Evolutionary conservation across 2,113 vertebrate species (phyloP).

Genomic region (Indri indri): DNA sequence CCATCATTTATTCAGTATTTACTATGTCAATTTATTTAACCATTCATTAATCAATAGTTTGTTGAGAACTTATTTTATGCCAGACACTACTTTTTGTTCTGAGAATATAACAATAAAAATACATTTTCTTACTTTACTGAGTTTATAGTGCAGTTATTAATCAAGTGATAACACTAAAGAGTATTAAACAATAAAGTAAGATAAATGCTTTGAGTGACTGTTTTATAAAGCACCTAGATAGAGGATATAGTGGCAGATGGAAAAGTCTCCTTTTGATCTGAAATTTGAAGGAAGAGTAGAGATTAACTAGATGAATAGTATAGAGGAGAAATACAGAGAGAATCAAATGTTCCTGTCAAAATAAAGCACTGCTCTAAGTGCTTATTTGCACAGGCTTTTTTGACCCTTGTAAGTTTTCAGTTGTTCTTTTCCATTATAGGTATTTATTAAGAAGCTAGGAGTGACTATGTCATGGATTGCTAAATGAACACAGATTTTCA

Average conservation of each 20-base stretch:
- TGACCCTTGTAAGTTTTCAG: background rate
- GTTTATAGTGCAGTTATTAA: background rate
- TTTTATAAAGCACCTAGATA: background rate
- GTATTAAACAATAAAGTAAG: background rate
- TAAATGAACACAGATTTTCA: background rate
- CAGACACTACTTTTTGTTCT: background rate
- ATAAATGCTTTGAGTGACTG: background rate
- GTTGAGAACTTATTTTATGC: background rate
- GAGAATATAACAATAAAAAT: background rate
- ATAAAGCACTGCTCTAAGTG: background rate
- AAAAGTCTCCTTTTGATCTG: background rate
- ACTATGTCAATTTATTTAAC: background rate
- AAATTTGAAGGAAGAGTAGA: background rate
- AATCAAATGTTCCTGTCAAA: background rate
- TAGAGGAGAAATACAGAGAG: background rate
- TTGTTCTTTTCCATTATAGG: background rate
- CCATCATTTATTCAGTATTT: background rate
- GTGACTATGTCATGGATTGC: background rate
- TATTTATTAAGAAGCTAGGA: background rate
- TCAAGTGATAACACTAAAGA: background rate
- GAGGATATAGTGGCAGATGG: background rate
- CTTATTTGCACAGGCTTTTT: background rate
- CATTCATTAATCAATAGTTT: background rate
- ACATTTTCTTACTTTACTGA: background rate
- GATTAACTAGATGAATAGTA: background rate